Base-by-base conservation (phyloP, 2,888 invertebrate species). In the Caenorhabditis panamensis region DNA sequence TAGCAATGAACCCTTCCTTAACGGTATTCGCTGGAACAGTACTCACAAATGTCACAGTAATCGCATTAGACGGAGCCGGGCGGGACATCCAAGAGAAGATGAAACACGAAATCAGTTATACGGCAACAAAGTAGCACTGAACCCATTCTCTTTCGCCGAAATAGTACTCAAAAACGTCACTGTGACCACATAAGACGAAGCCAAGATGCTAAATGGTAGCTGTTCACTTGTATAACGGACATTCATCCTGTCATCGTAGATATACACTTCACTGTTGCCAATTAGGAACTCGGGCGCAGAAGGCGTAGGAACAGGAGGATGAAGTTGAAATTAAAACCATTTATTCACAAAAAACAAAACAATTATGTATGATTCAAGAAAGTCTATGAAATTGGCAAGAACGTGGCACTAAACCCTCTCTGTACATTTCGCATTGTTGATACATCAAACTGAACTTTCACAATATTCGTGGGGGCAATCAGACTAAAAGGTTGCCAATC, bases 401-500 rank as follows among this genome's bases (percentile, higher is more conserved):
- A 47, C 5, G n/a, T 47, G 47, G 47, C 47, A 9, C 18, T 18
- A 9, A 47, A 47, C 20, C 47, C 47, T n/a, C 20, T n/a, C 47
- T 1, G 18, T 2, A 47, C 47, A n/a, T 18, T n/a, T n/a, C 11
- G 3, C 3, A 9, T 11, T 3, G 41, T 6, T 2, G 41, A 9
- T 3, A 41, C 16, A 3, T n/a, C n/a, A 11, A 47, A 47, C 11
- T 4, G 2, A 4, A 47, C 47, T 2, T 26, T 58, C 0, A 31
- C 36, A 9, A 68, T 9, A 36, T 68, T 68, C 5, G 16, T 9
- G 1, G 67, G 67, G 0, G 49, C 58, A 1, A 68, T 16, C 0
- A 68, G 20, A 44, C 44, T 54, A 24, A 66, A 54, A 6, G 56
- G 67, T 0, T 16, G 9, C 4, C n/a, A 1, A 4, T 66, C 26